phyloP scores from a whole-genome alignment of 2,888 invertebrate species.

The Sthenelais limicola region DNA sequence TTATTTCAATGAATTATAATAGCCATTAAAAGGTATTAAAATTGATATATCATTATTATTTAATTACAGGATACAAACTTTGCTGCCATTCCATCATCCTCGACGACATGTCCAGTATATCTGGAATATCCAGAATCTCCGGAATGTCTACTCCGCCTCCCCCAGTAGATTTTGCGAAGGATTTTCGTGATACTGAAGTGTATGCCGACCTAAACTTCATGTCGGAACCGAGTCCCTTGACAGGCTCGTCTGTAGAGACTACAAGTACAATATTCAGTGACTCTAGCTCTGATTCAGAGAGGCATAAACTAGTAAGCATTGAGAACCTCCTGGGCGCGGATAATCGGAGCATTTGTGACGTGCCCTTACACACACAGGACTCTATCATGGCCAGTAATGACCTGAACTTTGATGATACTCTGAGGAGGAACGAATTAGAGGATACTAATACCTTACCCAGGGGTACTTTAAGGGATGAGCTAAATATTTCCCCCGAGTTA shows the following conservation, averaged over 20 bases:
- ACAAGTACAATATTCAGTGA: constrained; percentile 38
- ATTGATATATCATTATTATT: neutral
- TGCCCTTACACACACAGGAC: no score
- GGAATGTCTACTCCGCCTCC: constrained; percentile 30
- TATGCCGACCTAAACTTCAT: constrained; percentile 41
- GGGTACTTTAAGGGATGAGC: constrained; percentile 1
- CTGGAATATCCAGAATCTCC: constrained; percentile 18
- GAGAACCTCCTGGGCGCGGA: constrained; percentile 6
- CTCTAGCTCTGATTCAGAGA: constrained; percentile 33
- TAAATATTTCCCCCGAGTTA: constrained; percentile 31
- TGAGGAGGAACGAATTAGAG: constrained; percentile 23
- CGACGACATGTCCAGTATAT: constrained; percentile 35
- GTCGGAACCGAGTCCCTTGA: constrained; percentile 27
- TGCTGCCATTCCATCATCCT: constrained; percentile 34
- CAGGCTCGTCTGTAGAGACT: constrained; percentile 38
- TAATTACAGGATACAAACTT: constrained; percentile 31
- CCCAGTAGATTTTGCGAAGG: constrained; percentile 28
- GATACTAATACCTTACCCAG: constrained; percentile 25
- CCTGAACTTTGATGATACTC: constrained; percentile 24
- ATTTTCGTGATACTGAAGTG: constrained; percentile 36
- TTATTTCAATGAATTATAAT: no score
- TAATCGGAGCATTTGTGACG: neutral
- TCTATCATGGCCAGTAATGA: constrained; percentile 3
- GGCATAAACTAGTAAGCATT: constrained; percentile 34
- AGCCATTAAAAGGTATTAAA: no score